phyloP scores from a whole-genome alignment of 1,140 invertebrate genomes.

The Hyphantria cunea region DNA sequence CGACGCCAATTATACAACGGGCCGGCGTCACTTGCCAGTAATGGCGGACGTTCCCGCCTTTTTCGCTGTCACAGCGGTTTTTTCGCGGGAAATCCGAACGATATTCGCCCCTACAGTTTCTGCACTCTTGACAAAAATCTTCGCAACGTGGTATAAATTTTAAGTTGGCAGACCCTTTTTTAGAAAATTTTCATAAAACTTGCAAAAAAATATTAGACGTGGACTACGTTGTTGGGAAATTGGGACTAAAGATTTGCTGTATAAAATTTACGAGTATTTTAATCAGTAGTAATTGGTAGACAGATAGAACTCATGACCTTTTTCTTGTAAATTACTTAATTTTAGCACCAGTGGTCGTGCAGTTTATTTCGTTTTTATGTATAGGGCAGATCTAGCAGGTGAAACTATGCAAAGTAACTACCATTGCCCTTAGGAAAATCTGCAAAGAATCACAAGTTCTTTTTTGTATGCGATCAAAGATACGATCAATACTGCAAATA shows the following conservation, averaged over 20 bases:
- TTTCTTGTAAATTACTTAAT: neutral
- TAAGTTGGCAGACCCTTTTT: slow-evolving; percentile 16
- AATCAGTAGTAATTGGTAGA: slow-evolving; percentile 5
- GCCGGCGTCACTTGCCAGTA: slow-evolving; percentile 73
- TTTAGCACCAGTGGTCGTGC: no score
- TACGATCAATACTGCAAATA: no score
- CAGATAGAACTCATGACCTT: neutral
- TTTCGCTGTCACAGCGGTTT: slow-evolving; percentile 77
- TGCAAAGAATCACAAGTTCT: no score
- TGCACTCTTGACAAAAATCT: slow-evolving; percentile 49
- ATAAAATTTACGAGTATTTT: neutral
- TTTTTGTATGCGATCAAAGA: no score
- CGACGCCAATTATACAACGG: slow-evolving; percentile 66
- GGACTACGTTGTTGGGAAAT: slow-evolving; percentile 12
- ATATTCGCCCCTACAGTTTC: slow-evolving; percentile 56
- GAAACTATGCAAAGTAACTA: no score
- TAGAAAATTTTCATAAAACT: slow-evolving; percentile 22
- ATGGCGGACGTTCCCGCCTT: slow-evolving; percentile 74
- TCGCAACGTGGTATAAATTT: slow-evolving; percentile 25
- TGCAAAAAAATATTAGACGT: slow-evolving; percentile 4
- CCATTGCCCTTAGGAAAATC: no score
- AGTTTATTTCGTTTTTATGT: no score
- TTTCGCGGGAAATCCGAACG: slow-evolving; percentile 67
- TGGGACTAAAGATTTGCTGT: neutral
- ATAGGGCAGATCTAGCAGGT: no score